Evolutionary conservation across 2,888 invertebrate genomes (phyloP).

Genomic region (Rotaria macrura): DNA sequence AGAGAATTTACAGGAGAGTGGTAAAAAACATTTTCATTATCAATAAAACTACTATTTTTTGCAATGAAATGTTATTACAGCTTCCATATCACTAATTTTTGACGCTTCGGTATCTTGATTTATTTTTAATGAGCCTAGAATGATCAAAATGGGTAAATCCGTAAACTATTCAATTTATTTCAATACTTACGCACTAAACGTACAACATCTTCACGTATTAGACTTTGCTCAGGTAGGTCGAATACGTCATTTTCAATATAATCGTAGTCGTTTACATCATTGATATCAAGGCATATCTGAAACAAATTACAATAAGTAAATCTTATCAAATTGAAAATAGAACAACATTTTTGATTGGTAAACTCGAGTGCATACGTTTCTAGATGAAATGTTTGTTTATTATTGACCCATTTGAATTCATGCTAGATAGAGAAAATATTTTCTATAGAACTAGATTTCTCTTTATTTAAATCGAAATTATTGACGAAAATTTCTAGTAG

Average conservation of each 20-base stretch:
- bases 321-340: no score
- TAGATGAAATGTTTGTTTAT: no score
- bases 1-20: not conserved
- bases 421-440: no score
- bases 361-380: no score
- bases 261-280: slow-evolving; percentile 66
- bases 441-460: no score
- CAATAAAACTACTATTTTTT: slow-evolving; percentile 74
- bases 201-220: slow-evolving; percentile 63
- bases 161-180: not conserved
- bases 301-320: not conserved
- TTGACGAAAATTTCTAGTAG: no score
- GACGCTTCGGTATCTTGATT: not conserved
- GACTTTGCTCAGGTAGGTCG: slow-evolving; percentile 80
- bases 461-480: no score
- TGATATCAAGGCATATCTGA: slow-evolving; percentile 51
- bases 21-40: slow-evolving; percentile 36
- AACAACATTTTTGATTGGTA: no score
- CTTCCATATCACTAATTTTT: slow-evolving; percentile 56
- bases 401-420: no score
- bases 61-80: slow-evolving; percentile 86
- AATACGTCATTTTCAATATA: slow-evolving; percentile 63
- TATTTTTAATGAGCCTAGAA: not conserved
- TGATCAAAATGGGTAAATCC: not conserved
- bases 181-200: slow-evolving; percentile 1